Percentiles rank a stretch among this genome's conserved stretches.
Conservation (phyloP, 2,888 invertebrate genomes). For the Ophion ellenae region DNA sequence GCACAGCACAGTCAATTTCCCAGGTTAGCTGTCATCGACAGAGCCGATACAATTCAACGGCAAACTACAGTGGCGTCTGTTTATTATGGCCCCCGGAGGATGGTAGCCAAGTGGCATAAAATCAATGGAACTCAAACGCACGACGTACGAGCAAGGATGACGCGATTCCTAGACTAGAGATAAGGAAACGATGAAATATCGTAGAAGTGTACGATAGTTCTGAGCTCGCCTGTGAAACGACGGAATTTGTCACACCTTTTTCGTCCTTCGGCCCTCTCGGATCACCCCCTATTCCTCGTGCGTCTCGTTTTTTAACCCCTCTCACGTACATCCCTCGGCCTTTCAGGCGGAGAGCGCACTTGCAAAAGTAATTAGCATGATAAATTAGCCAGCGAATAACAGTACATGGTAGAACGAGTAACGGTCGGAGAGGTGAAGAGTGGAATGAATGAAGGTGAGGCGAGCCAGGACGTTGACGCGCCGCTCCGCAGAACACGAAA, state of each 20-base stretch:
- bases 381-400: constrained; percentile 76
- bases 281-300: constrained; percentile 28
- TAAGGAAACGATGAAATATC: neutral
- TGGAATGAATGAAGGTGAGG: constrained; percentile 24
- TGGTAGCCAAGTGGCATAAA: neutral
- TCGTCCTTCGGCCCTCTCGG: neutral
- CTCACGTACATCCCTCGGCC: constrained; percentile 33
- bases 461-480: neutral
- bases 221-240: neutral
- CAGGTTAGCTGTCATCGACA: constrained; percentile 23
- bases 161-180: neutral
- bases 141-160: neutral
- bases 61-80: constrained; percentile 28
- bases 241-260: neutral
- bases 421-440: constrained; percentile 33
- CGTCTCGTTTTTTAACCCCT: constrained; percentile 53
- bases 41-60: constrained; percentile 32
- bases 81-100: constrained; percentile 15
- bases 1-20: neutral
- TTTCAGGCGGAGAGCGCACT: constrained; percentile 66
- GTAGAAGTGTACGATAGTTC: neutral
- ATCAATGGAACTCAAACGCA: constrained; percentile 16
- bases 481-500: constrained; percentile 56
- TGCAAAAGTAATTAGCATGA: constrained; percentile 78
- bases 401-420: constrained; percentile 47